Evolutionary conservation across 2,113 vertebrate genomes (phyloP).

Genomic region (Danionella cerebrum): DNA sequence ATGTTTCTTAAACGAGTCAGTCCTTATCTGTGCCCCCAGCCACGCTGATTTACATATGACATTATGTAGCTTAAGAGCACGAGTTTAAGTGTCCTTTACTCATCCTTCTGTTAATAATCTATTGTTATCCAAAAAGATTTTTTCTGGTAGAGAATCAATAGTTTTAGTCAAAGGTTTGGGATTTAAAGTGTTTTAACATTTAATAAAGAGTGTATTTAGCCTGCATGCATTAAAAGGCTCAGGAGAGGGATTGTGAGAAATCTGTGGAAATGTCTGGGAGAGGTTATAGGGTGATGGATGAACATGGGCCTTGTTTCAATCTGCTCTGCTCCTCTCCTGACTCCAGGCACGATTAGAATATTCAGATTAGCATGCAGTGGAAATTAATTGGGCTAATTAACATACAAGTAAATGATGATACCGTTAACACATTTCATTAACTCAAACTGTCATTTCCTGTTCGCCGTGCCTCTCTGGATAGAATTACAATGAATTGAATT

Average conservation of each 20-base stretch:
- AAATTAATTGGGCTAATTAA: constrained; percentile 81
- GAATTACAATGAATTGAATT: constrained; percentile 75
- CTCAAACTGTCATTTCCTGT: constrained; percentile 77
- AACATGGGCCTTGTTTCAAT: constrained; percentile 32
- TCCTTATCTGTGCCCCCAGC: too few species aligned
- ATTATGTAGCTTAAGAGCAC: too few species aligned
- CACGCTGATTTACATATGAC: too few species aligned
- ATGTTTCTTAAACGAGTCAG: too few species aligned
- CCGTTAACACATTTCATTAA: constrained; percentile 81
- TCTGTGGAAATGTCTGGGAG: constrained; percentile 27
- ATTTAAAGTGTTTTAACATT: too few species aligned
- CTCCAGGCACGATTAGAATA: constrained; percentile 72
- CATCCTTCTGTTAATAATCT: too few species aligned
- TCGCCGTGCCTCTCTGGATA: constrained; percentile 66
- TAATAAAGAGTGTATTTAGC: too few species aligned
- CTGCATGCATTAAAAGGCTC: too few species aligned
- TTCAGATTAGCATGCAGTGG: constrained; percentile 70
- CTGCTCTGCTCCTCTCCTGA: constrained; percentile 45
- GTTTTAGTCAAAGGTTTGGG: too few species aligned
- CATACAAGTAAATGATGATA: constrained; percentile 80
- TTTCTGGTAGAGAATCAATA: too few species aligned
- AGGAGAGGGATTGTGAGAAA: constrained; percentile 10
- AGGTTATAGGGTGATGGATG: constrained; percentile 32
- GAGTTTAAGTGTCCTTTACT: too few species aligned
- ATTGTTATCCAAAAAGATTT: too few species aligned